These are phyloP conservation scores for Aplochiton taeniatus DNA, from an alignment of 2,797 vertebrate species.

Conservation along the genomic window DNA sequence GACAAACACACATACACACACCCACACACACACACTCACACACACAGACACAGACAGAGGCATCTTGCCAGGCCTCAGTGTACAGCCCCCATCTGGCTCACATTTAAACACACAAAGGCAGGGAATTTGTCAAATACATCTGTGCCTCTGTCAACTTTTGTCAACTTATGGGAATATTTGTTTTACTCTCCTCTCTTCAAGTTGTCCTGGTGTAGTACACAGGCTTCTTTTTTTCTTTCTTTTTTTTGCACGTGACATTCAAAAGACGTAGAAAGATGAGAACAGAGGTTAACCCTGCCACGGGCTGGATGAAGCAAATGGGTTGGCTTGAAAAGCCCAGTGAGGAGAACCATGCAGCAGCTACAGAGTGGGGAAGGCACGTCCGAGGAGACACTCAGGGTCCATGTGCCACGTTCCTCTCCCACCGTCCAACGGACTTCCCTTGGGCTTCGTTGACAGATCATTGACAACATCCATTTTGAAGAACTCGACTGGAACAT, in stretches of 20 bases:
- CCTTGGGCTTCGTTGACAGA: conserved; percentile 53
- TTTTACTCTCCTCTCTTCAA: conserved; percentile 55
- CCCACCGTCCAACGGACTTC: conserved; percentile 40
- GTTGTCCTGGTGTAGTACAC: conserved; percentile 44
- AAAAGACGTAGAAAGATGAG: conserved; percentile 54
- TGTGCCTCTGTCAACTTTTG: conserved; percentile 78
- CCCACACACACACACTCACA: conserved; percentile 9
- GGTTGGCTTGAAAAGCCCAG: conserved; percentile 44
- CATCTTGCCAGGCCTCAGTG: conserved; percentile 72
- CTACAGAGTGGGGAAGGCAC: conserved; percentile 12
- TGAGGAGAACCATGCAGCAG: neutral
- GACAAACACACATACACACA: neutral
- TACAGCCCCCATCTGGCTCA: conserved; percentile 79
- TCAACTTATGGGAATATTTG: conserved; percentile 77
- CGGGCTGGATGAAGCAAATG: conserved; percentile 50
- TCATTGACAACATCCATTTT: no score
- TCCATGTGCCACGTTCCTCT: conserved; percentile 37
- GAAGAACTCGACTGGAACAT: no score
- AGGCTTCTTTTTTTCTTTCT: conserved; percentile 55
- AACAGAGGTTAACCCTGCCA: conserved; percentile 64
- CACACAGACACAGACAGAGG: conserved; percentile 60
- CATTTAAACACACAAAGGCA: conserved; percentile 77
- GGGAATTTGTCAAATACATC: conserved; percentile 82
- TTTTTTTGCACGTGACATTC: conserved; percentile 44
- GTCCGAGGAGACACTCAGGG: conserved; percentile 45